Evolutionary conservation across 1,140 invertebrate genomes (phyloP).

Genomic region (Drosophila pseudoobscura): DNA sequence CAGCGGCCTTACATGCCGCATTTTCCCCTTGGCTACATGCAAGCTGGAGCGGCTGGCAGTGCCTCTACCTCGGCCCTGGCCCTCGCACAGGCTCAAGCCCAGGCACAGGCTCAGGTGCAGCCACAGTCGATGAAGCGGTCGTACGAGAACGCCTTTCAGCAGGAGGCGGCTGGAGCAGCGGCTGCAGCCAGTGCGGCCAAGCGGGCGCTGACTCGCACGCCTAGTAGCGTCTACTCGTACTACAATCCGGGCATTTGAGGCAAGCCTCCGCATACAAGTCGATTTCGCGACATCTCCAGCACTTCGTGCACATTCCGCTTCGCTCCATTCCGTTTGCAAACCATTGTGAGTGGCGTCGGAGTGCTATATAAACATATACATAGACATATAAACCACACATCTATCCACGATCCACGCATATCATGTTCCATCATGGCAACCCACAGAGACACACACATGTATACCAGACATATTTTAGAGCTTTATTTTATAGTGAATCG

Average conservation of each 20-base stretch:
- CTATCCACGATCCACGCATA: conserved; percentile 26
- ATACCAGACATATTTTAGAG: conserved; percentile 67
- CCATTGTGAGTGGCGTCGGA: conserved; percentile 32
- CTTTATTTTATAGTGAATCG: conserved; percentile 55
- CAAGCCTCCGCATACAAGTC: not conserved
- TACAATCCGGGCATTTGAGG: conserved; percentile 73
- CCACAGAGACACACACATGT: conserved; percentile 38
- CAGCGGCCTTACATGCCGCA: conserved; percentile 76
- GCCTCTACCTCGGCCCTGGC: conserved; percentile 17
- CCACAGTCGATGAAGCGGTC: conserved; percentile 76
- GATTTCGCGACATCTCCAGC: conserved; percentile 31
- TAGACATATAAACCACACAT: conserved; percentile 26
- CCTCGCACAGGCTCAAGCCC: conserved; percentile 1
- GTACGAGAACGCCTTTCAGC: conserved; percentile 82
- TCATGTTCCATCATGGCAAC: conserved; percentile 54
- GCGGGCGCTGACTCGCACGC: conserved; percentile 64
- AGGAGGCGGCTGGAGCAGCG: conserved; percentile 62
- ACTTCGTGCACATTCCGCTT: conserved; percentile 58
- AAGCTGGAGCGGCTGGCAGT: conserved; percentile 25
- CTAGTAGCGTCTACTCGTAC: conserved; percentile 66
- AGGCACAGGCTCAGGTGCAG: conserved; percentile 14
- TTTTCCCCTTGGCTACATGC: conserved; percentile 74
- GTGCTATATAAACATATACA: conserved; percentile 19
- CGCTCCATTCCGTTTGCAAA: conserved; percentile 33
- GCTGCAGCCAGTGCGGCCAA: conserved; percentile 74